Percentiles rank a stretch among this genome's conserved stretches.
phyloP scores from a whole-genome alignment of 2,113 vertebrate species.

The Corythornis vintsioides region DNA sequence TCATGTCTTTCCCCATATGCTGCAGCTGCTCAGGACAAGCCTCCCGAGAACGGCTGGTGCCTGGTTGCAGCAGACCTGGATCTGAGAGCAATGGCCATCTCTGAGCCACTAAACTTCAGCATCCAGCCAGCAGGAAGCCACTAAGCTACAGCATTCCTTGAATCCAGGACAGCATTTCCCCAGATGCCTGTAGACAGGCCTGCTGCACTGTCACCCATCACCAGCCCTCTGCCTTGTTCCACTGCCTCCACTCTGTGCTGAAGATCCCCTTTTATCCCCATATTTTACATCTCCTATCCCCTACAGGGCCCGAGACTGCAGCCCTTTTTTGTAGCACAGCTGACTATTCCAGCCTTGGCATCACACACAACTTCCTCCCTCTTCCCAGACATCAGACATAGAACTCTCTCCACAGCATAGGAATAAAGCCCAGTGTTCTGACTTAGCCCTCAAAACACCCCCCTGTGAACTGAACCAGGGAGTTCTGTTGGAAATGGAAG shows the following conservation, averaged over 20 bases:
- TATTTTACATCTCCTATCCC: background rate
- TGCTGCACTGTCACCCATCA: background rate
- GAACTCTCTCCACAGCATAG: background rate
- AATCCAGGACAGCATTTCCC: background rate
- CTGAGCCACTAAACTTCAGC: background rate
- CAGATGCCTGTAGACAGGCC: background rate
- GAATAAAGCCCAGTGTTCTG: background rate
- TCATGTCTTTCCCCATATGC: too few relatives aligned
- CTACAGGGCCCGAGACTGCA: accelerated
- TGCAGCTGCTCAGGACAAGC: background rate
- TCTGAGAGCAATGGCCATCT: background rate
- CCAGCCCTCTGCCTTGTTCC: background rate
- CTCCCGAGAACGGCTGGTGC: background rate
- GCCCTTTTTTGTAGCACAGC: background rate
- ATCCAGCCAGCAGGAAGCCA: background rate
- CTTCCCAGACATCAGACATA: background rate
- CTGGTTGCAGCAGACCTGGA: background rate
- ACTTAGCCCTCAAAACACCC: background rate
- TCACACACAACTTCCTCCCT: background rate
- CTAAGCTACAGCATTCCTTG: background rate
- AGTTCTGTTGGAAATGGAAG: background rate
- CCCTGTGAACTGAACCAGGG: background rate
- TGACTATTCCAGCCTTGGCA: background rate
- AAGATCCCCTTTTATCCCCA: background rate
- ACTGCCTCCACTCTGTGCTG: background rate